phyloP scores from a whole-genome alignment of 2,113 vertebrate species.

The Tachysurus vachellii region DNA sequence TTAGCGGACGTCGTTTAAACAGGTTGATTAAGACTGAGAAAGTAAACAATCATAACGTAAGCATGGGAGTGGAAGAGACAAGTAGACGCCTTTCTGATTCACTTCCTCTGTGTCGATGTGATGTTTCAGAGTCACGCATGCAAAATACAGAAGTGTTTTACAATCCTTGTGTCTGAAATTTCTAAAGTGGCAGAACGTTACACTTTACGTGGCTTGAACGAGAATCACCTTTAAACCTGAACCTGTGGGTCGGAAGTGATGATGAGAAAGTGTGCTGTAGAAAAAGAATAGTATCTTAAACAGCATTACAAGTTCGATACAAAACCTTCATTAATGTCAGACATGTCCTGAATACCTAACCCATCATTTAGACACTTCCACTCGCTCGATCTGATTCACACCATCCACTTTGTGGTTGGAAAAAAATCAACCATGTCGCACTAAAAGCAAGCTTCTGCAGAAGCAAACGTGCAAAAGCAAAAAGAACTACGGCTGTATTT shows the following conservation, averaged over 20 bases:
- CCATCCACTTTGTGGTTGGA: conserved; percentile 31
- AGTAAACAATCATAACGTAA: not conserved
- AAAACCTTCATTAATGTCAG: not conserved
- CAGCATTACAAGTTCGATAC: not conserved
- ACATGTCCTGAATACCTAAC: not conserved
- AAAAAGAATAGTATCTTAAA: not conserved
- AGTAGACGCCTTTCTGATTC: not conserved
- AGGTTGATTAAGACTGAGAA: not conserved
- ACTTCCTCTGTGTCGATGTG: conserved; percentile 9
- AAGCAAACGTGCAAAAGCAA: conserved; percentile 27
- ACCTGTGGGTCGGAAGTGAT: no score
- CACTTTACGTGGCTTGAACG: no score
- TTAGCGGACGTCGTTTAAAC: no score
- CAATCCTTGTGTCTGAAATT: not conserved
- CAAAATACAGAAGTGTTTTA: conserved; percentile 21
- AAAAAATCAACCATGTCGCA: not conserved
- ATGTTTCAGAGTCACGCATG: not conserved
- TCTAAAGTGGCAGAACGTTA: no score
- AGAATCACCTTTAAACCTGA: not conserved
- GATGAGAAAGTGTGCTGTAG: not conserved
- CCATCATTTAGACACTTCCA: not conserved
- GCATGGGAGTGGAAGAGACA: not conserved
- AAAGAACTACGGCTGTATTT: conserved; percentile 36
- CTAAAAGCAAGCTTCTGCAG: conserved; percentile 17
- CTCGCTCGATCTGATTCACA: not conserved